Evolutionary conservation across 2,888 invertebrate genomes (phyloP), one percentile per base, ranked within the genome.

Genomic region (Coelopa pilipes): DNA sequence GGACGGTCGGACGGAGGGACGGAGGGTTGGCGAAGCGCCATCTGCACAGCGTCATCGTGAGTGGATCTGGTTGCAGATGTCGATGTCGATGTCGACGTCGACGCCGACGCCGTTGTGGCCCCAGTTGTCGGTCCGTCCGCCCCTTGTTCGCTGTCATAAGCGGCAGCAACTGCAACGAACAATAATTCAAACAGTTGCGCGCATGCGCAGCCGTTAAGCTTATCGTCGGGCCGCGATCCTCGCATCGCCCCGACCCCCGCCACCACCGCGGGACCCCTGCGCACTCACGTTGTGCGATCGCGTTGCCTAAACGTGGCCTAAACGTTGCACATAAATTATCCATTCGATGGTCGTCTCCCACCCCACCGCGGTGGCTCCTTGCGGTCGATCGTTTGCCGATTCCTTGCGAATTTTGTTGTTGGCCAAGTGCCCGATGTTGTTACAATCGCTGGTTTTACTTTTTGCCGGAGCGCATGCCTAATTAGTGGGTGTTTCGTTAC

Each of bases 401-500:
- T n/a, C n/a, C 19, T 45, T 21, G 70, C 53, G 50, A 21, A 45
- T 50, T 46, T 59, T 10, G 46, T 13, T 50, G 65, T n/a, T n/a
- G n/a, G n/a, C n/a, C n/a, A n/a, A n/a, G n/a, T n/a, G n/a, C n/a
- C n/a, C n/a, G n/a, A n/a, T n/a, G n/a, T n/a, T n/a, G n/a, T 70
- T 69, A 49, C 47, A 1, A 55, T 50, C 57, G 69, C 21, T 53
- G 55, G 17, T 53, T 63, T 65, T 65, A 55, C 34, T 63, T 72
- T 70, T 74, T 73, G 76, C 75, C 78, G 76, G 76, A 73, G 74
- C 74, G 65, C 75, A 73, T 72, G 72, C 63, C 77, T 78, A 78
- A 78, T 78, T 77, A 77, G 76, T 78, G 78, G 78, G 77, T 78
- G 78, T 78, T 76, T 74, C 74, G 74, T 78, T 78, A 78, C 77